Base-by-base conservation (phyloP, 2,888 invertebrate species). In the Hedychridium roseum region DNA sequence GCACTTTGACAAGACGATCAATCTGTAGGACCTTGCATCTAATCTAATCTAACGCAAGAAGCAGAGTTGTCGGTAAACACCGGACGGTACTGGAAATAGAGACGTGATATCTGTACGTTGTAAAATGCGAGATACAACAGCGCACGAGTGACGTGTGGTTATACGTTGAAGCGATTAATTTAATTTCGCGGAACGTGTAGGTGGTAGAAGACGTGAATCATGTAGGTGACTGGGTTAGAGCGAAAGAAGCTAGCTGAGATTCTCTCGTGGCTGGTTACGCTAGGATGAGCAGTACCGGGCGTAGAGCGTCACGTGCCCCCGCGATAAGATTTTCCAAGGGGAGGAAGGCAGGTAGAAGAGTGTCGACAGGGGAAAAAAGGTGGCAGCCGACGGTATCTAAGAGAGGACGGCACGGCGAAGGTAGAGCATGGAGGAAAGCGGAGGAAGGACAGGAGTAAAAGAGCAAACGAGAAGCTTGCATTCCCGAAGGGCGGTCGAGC, bases 401-500 rank as follows among this genome's bases (percentile, higher is more conserved):
- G 57, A 48, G 54, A 50, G 48, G 42, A 32, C 37, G 27, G 15
- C 26, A 30, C 17, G 14, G 16, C 15, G n/a, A 3, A 18, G 42
- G 32, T 23, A 26, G 34, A 34, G 27, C 31, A 31, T 48, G 17
- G 16, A 31, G 45, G 26, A 51, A 50, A 28, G 32, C 21, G 41
- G 38, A 38, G 30, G 35, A 37, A 43, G 23, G 30, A 18, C 6
- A 9, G 5, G 11, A 7, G 20, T 2, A 14, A 9, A 27, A 23
- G 28, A 1, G 20, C 18, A n/a, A 15, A n/a, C 3, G 36, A 21
- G 27, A 18, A 43, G 54, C 50, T 59, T 58, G 56, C 68, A 71
- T 75, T 73, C 73, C 66, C 65, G 57, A 51, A 60, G 62, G 66
- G 64, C 60, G 66, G 61, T 62, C 68, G 61, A 63, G 67, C 66